Evolutionary conservation across 1,140 invertebrate species (phyloP).

Genomic region (Drosophila nigrodunni): DNA sequence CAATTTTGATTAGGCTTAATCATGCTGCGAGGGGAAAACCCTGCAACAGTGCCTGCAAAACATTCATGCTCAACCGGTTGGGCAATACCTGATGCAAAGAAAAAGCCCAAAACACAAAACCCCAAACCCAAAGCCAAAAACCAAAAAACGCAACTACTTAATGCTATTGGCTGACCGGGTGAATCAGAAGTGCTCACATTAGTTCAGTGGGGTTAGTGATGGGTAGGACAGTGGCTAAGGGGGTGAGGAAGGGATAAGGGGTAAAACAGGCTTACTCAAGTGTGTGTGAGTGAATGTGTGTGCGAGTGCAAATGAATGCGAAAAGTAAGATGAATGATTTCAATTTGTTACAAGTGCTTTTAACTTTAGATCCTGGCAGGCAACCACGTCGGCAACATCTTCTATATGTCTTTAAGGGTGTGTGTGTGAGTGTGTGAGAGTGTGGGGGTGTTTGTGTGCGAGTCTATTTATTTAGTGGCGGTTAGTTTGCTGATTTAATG

Average conservation of each 20-base stretch:
- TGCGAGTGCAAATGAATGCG: conserved; percentile 70
- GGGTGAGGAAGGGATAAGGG: conserved; percentile 1
- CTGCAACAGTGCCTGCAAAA: not conserved
- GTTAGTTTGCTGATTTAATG: conserved; percentile 82
- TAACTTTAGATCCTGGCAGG: conserved; percentile 68
- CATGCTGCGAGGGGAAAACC: not conserved
- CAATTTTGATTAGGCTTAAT: conserved; percentile 3
- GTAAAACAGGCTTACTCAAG: not conserved
- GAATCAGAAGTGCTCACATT: conserved; percentile 55
- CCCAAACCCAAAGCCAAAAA: conserved; percentile 6
- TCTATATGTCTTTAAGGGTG: conserved; percentile 21
- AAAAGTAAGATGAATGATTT: conserved; percentile 82
- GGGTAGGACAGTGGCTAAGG: too few relatives aligned
- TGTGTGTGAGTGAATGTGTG: conserved; percentile 20
- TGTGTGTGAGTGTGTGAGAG: conserved; percentile 12
- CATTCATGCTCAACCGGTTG: not conserved
- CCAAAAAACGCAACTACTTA: conserved; percentile 50
- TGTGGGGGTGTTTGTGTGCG: conserved; percentile 12
- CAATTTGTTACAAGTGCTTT: conserved; percentile 82
- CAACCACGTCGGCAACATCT: conserved; percentile 21
- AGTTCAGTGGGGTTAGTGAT: conserved; percentile 13
- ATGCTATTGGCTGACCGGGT: conserved; percentile 51
- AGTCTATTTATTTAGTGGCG: conserved; percentile 73
- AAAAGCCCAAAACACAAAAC: conserved; percentile 32
- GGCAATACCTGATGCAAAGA: conserved; percentile 33